Conservation (phyloP, 2,113 vertebrate genomes). For the Stomatorhinus ivindoensis region DNA sequence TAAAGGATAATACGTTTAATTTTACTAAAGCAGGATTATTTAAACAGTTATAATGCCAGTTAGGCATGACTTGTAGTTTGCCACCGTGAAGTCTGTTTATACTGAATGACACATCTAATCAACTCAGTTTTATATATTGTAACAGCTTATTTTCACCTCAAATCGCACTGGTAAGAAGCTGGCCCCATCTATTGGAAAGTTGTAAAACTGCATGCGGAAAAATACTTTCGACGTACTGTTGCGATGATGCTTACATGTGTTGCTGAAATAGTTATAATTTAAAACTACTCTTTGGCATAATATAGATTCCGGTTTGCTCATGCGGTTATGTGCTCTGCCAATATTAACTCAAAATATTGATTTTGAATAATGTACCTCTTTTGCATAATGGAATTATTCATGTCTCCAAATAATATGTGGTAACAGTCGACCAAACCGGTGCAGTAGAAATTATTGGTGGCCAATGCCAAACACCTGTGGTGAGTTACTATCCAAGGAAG, state of each 20-base stretch:
- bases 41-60: neutral
- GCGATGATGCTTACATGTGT: neutral
- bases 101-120: neutral
- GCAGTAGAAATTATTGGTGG: slow-evolving; percentile 20
- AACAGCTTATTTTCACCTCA: neutral
- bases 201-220: neutral
- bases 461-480: slow-evolving; percentile 28
- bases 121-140: neutral
- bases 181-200: neutral
- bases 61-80: neutral
- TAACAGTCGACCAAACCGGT: slow-evolving; percentile 5
- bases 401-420: slow-evolving; percentile 28
- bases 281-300: neutral
- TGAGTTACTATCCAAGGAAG: slow-evolving; percentile 17
- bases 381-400: slow-evolving; percentile 25
- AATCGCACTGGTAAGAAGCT: neutral
- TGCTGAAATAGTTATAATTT: neutral
- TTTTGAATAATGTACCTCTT: neutral
- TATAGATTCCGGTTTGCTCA: neutral
- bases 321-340: neutral
- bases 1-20: neutral
- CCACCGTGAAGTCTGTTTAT: neutral
- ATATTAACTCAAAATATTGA: neutral
- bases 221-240: neutral
- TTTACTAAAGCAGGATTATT: neutral